Evolutionary conservation across 1,140 invertebrate genomes (phyloP).

Genomic region (Bombus confusus): DNA sequence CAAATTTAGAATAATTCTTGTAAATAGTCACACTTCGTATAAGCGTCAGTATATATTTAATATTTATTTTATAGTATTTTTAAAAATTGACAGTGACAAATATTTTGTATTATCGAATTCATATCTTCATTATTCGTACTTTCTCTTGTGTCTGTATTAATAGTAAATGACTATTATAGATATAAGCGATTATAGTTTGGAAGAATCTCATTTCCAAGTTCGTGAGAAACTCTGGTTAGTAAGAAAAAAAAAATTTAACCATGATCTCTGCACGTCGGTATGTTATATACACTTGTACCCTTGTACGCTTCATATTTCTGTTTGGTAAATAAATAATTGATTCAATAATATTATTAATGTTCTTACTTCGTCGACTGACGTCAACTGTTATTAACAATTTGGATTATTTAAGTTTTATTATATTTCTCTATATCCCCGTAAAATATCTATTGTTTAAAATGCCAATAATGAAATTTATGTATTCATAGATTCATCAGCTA

Average conservation of each 20-base stretch:
- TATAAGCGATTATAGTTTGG: slow-evolving; percentile 1
- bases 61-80: slow-evolving; percentile 42
- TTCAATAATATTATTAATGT: neutral
- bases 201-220: slow-evolving; percentile 9
- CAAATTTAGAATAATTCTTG: slow-evolving; percentile 35
- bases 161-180: neutral
- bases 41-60: slow-evolving; percentile 35
- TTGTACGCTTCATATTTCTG: slow-evolving; percentile 43
- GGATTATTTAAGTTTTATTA: no score
- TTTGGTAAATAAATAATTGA: slow-evolving; percentile 49
- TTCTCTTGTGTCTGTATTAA: neutral
- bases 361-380: neutral
- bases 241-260: neutral
- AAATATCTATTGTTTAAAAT: no score
- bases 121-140: neutral
- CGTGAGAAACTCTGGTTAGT: no score
- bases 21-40: slow-evolving; percentile 50
- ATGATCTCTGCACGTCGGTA: slow-evolving; percentile 46
- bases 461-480: no score
- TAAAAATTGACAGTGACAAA: neutral
- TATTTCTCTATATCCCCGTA: no score
- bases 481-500: no score
- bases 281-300: slow-evolving; percentile 50
- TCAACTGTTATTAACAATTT: no score
- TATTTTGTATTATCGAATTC: slow-evolving; percentile 30